These are phyloP conservation scores for Labeo catla DNA, from an alignment of 2,113 vertebrate genomes.

Conservation along the genomic window DNA sequence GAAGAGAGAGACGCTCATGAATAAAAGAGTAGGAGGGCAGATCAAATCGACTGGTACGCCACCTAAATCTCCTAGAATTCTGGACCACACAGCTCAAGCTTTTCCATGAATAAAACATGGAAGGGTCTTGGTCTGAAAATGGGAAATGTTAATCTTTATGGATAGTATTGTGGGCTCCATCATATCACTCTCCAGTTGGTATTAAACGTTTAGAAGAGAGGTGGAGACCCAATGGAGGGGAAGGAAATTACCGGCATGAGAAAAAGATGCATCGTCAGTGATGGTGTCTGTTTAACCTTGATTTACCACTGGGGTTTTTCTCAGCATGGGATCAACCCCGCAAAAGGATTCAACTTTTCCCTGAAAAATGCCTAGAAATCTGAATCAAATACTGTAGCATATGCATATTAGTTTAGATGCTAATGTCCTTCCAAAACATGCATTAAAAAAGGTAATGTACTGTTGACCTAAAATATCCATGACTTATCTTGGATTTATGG, in stretches of 20 bases:
- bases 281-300: slow-evolving; percentile 33
- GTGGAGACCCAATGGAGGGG: not conserved
- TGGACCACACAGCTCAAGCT: slow-evolving; percentile 45
- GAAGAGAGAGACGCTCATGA: slow-evolving; percentile 41
- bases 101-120: slow-evolving; percentile 53
- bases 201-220: slow-evolving; percentile 10
- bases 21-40: slow-evolving; percentile 50
- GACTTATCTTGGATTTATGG: not conserved
- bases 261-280: not conserved
- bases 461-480: not conserved
- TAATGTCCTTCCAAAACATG: not conserved
- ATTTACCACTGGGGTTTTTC: not conserved
- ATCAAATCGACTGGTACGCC: slow-evolving; percentile 47
- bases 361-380: not conserved
- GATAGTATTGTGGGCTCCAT: slow-evolving; percentile 28
- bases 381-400: not conserved
- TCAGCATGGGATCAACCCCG: not conserved
- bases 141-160: slow-evolving; percentile 53
- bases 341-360: not conserved
- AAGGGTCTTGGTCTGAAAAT: slow-evolving; percentile 28
- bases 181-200: slow-evolving; percentile 27
- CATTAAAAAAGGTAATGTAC: not conserved
- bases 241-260: slow-evolving; percentile 29
- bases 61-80: slow-evolving; percentile 54
- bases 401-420: not conserved